Percentiles rank a stretch among this genome's conserved stretches.
Evolutionary conservation across 1,140 invertebrate species (phyloP).

Genomic region (Dysdera silvatica): DNA sequence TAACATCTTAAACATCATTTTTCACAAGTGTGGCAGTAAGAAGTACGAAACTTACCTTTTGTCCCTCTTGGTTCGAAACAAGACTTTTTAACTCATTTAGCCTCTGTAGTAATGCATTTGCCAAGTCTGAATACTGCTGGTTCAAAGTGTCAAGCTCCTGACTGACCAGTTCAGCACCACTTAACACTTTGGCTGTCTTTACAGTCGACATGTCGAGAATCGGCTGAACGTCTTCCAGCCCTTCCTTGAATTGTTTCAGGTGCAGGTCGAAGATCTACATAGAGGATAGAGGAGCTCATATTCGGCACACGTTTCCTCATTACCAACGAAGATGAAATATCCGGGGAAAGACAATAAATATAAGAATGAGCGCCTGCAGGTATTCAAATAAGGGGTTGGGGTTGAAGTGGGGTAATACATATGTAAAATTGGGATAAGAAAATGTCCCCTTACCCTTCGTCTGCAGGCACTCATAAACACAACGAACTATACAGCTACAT

Average conservation of each 20-base stretch:
- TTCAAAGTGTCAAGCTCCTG: conserved; percentile 79
- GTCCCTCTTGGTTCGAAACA: conserved; percentile 51
- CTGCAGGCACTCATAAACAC: no score
- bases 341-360: no score
- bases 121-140: conserved; percentile 61
- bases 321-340: no score
- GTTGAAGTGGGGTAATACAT: no score
- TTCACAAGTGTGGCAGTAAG: not conserved
- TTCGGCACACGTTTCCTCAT: conserved; percentile 8
- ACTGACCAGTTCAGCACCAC: conserved; percentile 69
- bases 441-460: no score
- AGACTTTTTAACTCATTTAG: conserved; percentile 53
- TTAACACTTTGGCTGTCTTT: conserved; percentile 42
- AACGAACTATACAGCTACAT: no score
- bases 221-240: conserved; percentile 75
- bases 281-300: conserved; percentile 18
- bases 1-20: not conserved
- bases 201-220: conserved; percentile 56
- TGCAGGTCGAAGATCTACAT: conserved; percentile 76
- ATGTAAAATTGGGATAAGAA: no score
- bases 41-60: conserved; percentile 56
- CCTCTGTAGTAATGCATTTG: conserved; percentile 62
- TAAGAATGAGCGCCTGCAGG: no score
- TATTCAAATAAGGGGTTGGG: no score
- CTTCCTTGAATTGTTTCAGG: conserved; percentile 79